Evolutionary conservation across 2,797 vertebrate species (phyloP).

Genomic region (Typhlichthys subterraneus): DNA sequence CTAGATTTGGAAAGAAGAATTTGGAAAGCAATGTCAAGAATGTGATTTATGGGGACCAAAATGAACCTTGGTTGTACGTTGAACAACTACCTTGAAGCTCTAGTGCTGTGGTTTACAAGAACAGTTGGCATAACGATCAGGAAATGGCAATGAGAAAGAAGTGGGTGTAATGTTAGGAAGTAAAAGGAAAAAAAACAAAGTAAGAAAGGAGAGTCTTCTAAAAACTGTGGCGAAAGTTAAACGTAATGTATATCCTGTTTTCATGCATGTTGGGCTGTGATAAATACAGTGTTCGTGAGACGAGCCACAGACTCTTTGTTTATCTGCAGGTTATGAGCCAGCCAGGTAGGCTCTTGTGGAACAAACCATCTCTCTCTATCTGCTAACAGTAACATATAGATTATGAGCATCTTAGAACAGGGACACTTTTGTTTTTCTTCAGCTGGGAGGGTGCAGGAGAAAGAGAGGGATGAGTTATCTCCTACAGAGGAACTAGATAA

Average conservation of each 20-base stretch:
- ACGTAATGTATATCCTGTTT: too few relatives aligned
- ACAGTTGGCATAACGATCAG: too few relatives aligned
- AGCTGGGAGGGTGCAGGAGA: slow-evolving; percentile 10
- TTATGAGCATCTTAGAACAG: slow-evolving; percentile 9
- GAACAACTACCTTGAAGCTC: too few relatives aligned
- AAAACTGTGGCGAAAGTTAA: too few relatives aligned
- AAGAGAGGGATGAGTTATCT: not conserved
- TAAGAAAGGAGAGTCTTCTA: not conserved
- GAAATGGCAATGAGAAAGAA: not conserved
- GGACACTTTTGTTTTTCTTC: slow-evolving; percentile 4
- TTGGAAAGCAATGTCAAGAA: too few relatives aligned
- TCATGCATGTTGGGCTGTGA: not conserved
- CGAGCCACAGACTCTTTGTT: slow-evolving; percentile 19
- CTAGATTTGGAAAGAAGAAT: not conserved
- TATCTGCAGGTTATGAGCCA: slow-evolving; percentile 40
- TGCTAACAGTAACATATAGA: slow-evolving; percentile 15
- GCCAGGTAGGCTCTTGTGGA: slow-evolving; percentile 5
- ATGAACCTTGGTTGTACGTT: too few relatives aligned
- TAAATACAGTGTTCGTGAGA: slow-evolving; percentile 58
- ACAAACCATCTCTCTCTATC: slow-evolving; percentile 21
- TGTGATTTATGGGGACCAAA: too few relatives aligned
- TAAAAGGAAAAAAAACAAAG: not conserved
- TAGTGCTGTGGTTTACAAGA: too few relatives aligned
- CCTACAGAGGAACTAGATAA: slow-evolving; percentile 2
- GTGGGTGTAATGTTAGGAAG: not conserved